Evolutionary conservation across 2,113 vertebrate genomes (phyloP).

Genomic region (Protobothrops mucrosquamatus): DNA sequence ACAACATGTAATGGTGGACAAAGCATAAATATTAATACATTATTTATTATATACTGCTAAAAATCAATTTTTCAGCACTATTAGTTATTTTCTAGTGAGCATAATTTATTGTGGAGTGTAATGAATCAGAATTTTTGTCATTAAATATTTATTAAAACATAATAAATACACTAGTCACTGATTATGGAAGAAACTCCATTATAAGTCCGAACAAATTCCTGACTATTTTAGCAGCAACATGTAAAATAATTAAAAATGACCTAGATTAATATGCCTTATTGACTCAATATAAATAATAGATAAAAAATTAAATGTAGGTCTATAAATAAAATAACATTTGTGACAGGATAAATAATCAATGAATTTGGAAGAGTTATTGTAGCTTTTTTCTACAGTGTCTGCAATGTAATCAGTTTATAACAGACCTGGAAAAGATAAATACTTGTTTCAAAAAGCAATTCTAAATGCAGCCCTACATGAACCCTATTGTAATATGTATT

Average conservation of each 20-base stretch:
- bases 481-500: background rate
- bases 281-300: constrained; percentile 19
- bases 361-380: background rate
- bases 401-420: background rate
- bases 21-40: constrained; percentile 70
- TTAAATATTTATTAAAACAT: constrained; percentile 80
- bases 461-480: background rate
- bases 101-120: constrained; percentile 63
- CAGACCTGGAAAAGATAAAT: background rate
- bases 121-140: constrained; percentile 74
- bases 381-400: background rate
- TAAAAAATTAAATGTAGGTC: constrained; percentile 12
- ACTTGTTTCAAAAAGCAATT: background rate
- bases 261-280: constrained; percentile 25
- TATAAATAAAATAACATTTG: background rate
- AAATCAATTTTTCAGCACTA: constrained; percentile 71
- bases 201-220: constrained; percentile 28
- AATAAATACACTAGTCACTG: constrained; percentile 67
- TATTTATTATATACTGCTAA: constrained; percentile 65
- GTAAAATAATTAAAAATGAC: constrained; percentile 28
- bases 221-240: background rate
- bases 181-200: constrained; percentile 54
- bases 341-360: background rate
- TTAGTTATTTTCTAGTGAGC: constrained; percentile 66
- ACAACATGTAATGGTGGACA: constrained; percentile 48